phyloP scores from a whole-genome alignment of 2,113 vertebrate genomes.

The Stigmatopora argus region DNA sequence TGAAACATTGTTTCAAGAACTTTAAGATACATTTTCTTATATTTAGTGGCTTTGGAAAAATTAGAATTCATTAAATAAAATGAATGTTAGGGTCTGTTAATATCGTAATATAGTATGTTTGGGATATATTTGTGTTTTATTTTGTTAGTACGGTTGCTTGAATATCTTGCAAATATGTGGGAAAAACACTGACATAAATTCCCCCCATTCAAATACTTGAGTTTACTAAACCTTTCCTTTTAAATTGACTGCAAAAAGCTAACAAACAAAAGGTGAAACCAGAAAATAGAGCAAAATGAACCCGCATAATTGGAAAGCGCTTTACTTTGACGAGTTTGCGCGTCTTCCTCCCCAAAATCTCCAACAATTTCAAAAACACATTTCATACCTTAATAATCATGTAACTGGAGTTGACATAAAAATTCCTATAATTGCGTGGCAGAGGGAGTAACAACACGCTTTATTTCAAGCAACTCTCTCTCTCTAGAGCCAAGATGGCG shows the following conservation, averaged over 20 bases:
- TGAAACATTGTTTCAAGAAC: background rate
- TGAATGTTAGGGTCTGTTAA: background rate
- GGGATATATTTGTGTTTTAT: background rate
- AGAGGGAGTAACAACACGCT: slow-evolving; percentile 17
- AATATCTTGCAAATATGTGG: background rate
- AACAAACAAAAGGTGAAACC: background rate
- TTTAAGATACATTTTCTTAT: background rate
- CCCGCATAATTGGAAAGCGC: background rate
- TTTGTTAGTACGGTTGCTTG: background rate
- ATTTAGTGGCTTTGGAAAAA: background rate
- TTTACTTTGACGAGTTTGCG: background rate
- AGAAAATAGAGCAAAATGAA: background rate
- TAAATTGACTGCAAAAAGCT: background rate
- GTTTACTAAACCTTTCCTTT: background rate
- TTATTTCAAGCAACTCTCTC: slow-evolving; percentile 39
- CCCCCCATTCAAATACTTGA: background rate
- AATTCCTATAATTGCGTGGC: slow-evolving; percentile 11
- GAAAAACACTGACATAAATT: background rate
- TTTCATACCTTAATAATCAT: background rate
- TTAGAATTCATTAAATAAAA: background rate
- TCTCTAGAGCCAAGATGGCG: slow-evolving; percentile 31
- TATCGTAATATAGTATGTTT: background rate
- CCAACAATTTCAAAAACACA: background rate
- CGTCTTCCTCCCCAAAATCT: background rate
- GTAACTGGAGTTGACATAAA: background rate